A percentile compares a stretch with the other conserved stretches of the same genome.
Evolutionary conservation across 2,113 vertebrate genomes (phyloP).

Genomic region (Sapajus apella): DNA sequence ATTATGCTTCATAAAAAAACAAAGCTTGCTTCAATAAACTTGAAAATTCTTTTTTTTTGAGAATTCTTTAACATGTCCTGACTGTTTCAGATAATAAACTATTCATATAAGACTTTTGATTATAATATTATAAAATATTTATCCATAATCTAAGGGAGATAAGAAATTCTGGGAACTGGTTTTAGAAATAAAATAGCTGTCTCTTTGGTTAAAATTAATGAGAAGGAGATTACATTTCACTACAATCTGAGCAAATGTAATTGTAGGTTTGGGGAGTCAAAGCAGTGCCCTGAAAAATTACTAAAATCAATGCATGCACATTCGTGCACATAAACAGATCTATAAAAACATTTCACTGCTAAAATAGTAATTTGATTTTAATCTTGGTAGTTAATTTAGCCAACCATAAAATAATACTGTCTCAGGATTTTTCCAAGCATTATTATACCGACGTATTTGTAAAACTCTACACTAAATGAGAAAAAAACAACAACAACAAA

Average conservation of each 20-base stretch:
- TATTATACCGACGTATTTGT: background rate
- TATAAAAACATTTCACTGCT: background rate
- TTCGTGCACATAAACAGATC: background rate
- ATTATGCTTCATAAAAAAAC: background rate
- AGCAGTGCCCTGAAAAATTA: background rate
- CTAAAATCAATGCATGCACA: background rate
- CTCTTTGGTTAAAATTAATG: background rate
- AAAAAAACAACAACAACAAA: too few species aligned
- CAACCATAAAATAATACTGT: background rate
- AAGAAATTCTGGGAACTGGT: background rate
- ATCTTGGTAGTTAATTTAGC: background rate
- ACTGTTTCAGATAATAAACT: background rate
- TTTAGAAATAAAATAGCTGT: background rate
- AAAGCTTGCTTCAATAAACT: background rate
- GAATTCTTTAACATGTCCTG: background rate
- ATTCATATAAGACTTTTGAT: background rate
- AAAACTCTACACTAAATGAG: background rate
- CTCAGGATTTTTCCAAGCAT: background rate
- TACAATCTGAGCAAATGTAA: background rate
- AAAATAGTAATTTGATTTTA: background rate
- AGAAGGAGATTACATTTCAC: background rate
- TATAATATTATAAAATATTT: background rate
- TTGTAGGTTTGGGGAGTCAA: background rate
- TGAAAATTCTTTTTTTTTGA: background rate
- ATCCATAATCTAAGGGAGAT: background rate